These are phyloP conservation scores for Saxicola maurus DNA, from an alignment of 2,797 vertebrate genomes.

Conservation along the genomic window DNA sequence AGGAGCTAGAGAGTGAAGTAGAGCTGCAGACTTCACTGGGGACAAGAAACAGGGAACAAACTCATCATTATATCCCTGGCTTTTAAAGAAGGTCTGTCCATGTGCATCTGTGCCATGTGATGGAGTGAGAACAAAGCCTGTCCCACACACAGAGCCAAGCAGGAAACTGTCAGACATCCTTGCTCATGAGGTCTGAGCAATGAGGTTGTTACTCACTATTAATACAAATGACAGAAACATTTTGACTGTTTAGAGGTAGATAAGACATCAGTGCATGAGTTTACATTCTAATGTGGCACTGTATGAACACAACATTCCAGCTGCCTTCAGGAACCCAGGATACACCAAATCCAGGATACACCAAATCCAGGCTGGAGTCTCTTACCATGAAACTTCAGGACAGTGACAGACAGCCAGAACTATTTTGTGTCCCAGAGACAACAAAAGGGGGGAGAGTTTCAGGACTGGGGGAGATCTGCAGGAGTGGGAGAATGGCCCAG, in stretches of 20 bases:
- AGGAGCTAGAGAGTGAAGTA: background rate
- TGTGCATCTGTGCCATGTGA: accelerated
- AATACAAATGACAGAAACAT: background rate
- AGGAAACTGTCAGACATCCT: background rate
- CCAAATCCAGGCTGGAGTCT: background rate
- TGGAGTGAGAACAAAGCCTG: background rate
- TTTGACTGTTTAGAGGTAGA: background rate
- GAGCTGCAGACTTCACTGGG: background rate
- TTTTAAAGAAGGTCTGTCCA: background rate
- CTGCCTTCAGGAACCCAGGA: background rate
- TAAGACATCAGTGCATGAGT: background rate
- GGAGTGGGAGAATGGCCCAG: background rate
- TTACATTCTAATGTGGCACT: background rate
- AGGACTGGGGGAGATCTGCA: background rate
- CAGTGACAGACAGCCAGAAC: background rate
- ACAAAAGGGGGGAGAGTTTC: background rate
- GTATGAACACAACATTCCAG: background rate
- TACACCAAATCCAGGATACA: background rate
- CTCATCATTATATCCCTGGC: background rate
- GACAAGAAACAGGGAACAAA: background rate
- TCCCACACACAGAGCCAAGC: background rate
- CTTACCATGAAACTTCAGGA: background rate
- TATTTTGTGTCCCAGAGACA: background rate
- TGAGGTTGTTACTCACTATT: background rate
- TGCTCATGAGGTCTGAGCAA: background rate